These are phyloP conservation scores for Elymnias hypermnestra DNA, from an alignment of 1,140 invertebrate species.

Conservation along the genomic window DNA sequence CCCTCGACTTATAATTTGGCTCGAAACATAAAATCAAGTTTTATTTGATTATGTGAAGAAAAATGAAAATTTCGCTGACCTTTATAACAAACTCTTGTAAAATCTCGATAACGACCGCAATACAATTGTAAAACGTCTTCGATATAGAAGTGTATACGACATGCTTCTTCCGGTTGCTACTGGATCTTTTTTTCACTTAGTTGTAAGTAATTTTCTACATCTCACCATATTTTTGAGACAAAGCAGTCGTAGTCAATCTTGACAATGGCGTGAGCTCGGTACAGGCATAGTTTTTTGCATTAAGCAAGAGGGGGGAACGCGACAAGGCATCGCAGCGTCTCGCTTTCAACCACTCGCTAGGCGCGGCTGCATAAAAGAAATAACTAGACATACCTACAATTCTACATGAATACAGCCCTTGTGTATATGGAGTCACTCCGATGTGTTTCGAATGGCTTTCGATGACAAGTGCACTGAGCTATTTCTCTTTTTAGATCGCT, in stretches of 20 bases:
- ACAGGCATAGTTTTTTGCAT: constrained; percentile 61
- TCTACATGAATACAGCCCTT: constrained; percentile 44
- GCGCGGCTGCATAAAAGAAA: constrained; percentile 59
- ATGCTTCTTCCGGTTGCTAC: constrained; percentile 7
- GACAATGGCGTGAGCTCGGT: constrained; percentile 52
- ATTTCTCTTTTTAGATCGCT: constrained; percentile 64
- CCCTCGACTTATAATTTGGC: constrained; percentile 73
- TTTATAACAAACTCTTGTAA: constrained; percentile 50
- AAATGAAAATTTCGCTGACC: constrained; percentile 47
- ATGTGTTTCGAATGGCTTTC: constrained; percentile 70
- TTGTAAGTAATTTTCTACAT: constrained; percentile 28
- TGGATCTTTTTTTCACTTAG: constrained; percentile 16
- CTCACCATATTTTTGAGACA: constrained; percentile 49
- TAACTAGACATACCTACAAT: constrained; percentile 35
- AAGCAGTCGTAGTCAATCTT: constrained; percentile 55
- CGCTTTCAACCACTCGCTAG: constrained; percentile 67
- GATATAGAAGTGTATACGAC: constrained; percentile 1
- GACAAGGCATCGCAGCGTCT: constrained; percentile 48
- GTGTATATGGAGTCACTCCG: constrained; percentile 51
- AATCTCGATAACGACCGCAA: constrained; percentile 30
- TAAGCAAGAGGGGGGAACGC: constrained; percentile 56
- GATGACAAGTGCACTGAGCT: constrained; percentile 66
- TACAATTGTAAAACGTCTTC: constrained; percentile 20
- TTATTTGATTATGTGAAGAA: constrained; percentile 69
- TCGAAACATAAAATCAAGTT: constrained; percentile 75